A percentile compares a stretch with the other conserved stretches of the same genome.
These are phyloP conservation scores for Calyptomena viridis DNA, from an alignment of 2,113 vertebrate genomes.

Conservation along the genomic window DNA sequence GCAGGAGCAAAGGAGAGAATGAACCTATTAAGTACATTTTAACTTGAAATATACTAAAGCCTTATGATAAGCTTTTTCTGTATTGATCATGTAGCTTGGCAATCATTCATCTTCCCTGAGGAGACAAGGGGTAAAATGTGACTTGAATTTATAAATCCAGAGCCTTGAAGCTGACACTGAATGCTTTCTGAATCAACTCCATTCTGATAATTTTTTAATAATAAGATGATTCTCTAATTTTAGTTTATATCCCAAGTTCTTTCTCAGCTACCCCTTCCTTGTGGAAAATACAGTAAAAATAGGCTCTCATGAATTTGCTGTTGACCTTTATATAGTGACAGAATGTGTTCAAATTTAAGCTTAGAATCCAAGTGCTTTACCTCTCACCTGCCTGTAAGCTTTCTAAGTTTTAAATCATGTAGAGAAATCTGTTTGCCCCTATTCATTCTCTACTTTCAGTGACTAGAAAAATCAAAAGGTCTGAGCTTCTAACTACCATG, in stretches of 20 bases:
- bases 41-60: conserved; percentile 31
- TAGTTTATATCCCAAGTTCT: background rate
- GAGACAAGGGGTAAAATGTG: conserved; percentile 4
- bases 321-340: background rate
- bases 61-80: conserved; percentile 39
- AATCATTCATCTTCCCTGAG: conserved; percentile 27
- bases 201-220: background rate
- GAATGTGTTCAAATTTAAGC: background rate
- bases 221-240: background rate
- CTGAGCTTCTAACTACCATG: background rate
- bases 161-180: background rate
- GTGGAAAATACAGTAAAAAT: background rate
- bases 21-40: conserved; percentile 39
- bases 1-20: background rate
- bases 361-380: background rate
- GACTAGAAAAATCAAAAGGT: background rate
- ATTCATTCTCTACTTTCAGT: background rate
- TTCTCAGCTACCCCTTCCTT: background rate
- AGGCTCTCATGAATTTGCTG: background rate
- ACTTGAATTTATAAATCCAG: background rate
- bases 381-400: background rate
- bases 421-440: background rate
- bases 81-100: conserved; percentile 48
- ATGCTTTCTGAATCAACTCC: background rate
- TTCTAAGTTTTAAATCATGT: background rate